Percentiles rank a stretch among this genome's conserved stretches.
These are phyloP conservation scores for Thera obeliscata DNA, from an alignment of 2,888 invertebrate genomes.

Conservation along the genomic window DNA sequence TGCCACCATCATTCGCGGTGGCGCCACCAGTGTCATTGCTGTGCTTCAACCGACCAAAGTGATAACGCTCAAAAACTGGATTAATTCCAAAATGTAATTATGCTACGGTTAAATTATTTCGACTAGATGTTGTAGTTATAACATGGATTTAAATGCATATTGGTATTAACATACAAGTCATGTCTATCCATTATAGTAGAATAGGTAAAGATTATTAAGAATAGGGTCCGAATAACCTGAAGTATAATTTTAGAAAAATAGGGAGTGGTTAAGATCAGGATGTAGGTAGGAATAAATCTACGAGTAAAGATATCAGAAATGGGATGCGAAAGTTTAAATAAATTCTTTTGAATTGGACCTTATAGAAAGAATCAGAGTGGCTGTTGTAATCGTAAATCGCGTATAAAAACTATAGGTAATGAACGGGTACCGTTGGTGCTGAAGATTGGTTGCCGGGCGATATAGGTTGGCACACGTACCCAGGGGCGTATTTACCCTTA, in stretches of 20 bases:
- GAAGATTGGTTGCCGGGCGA: too few relatives aligned
- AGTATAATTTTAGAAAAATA: constrained; percentile 33
- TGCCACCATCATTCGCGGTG: background rate
- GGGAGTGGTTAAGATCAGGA: constrained; percentile 11
- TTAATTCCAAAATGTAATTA: constrained; percentile 3
- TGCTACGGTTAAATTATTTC: constrained; percentile 7
- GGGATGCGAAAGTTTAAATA: constrained; percentile 26
- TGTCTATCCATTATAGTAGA: background rate
- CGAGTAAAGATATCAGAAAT: constrained; percentile 17
- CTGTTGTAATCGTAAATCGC: constrained; percentile 9
- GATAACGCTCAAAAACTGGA: background rate
- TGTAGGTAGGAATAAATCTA: background rate
- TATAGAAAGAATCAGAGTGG: constrained; percentile 45
- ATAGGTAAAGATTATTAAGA: constrained; percentile 7
- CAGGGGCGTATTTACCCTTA: too few relatives aligned
- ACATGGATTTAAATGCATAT: constrained; percentile 16
- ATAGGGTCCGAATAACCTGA: constrained; percentile 3
- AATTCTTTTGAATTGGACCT: constrained; percentile 63
- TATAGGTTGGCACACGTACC: too few relatives aligned
- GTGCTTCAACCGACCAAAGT: background rate
- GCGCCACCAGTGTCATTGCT: too few relatives aligned
- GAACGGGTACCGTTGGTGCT: too few relatives aligned
- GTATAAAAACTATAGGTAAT: background rate
- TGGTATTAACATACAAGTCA: constrained; percentile 1
- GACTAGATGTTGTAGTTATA: constrained; percentile 15